Evolutionary conservation across 2,888 invertebrate species (phyloP), one percentile per base, ranked within the genome.

Genomic region (Drosophila nr. perissopoda): DNA sequence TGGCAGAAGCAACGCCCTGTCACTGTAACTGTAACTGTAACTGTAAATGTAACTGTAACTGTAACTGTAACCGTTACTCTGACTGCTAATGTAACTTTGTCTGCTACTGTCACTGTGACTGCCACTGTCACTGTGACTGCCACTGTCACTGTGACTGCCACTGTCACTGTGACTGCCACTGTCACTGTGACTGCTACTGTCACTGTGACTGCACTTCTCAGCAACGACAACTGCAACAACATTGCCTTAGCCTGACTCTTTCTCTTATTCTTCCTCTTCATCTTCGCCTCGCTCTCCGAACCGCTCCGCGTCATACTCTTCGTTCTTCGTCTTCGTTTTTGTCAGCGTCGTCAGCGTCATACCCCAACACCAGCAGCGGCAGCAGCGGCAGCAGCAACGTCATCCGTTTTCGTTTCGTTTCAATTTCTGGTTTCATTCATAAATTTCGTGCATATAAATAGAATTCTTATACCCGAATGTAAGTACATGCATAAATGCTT

Each of bases 341-440:
- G 25, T 16, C 25, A 25, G 8, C 45, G 16, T 45, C 21, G 16
- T 21, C 34, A 38, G 36, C 54, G 27, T 54, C 54, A 54, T 54
- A 29, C 18, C 36, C 27, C 45, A 49, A 27, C 49, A 49, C 27
- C 18, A 29, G 18, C 51, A 11, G 10, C 49, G 36, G 51, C 18
- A 29, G 18, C 51, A 11, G 10, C 49, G 36, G 51, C 54, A 51
- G 59, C n/a, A 29, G 29, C 63, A 68, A 52, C 34, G 8, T 62
- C 58, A 69, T 69, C 56, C 54, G 68, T 31, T 69, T 73, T 56
- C 34, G 27, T 18, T 29, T 25, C 45, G 54, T 66, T 76, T 78
- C 49, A 71, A 60, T 74, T 79, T 79, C 56, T 62, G 64, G 76
- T 76, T 82, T 83, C 83, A 83, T 83, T 83, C 83, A 83, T 83